Conservation (phyloP, 2,797 vertebrate genomes). For the Megalops cyprinoides region DNA sequence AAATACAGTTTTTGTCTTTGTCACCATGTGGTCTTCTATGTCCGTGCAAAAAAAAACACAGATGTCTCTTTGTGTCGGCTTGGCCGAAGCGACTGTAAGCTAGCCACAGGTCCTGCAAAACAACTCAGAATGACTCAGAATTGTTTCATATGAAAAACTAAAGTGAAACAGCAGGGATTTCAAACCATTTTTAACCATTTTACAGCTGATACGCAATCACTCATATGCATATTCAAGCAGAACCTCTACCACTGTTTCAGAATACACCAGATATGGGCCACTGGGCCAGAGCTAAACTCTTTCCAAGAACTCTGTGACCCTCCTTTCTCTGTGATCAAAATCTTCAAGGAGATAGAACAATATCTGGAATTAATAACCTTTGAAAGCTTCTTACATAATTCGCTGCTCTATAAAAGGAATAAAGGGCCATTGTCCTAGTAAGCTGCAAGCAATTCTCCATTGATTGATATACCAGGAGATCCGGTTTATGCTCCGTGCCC, state of each 20-base stretch:
- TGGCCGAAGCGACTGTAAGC: not conserved
- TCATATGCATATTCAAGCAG: not conserved
- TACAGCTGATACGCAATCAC: not conserved
- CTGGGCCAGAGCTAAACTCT: slow-evolving; percentile 32
- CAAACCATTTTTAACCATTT: not conserved
- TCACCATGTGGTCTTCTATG: not conserved
- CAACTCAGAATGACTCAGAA: not conserved
- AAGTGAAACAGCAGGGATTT: not conserved
- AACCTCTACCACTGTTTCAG: not conserved
- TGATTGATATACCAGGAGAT: slow-evolving; percentile 17
- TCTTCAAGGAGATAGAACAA: slow-evolving; percentile 28
- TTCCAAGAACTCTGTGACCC: slow-evolving; percentile 12
- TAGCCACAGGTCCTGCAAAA: not conserved
- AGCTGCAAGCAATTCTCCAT: slow-evolving; percentile 12
- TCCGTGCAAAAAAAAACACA: not conserved
- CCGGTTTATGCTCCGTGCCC: slow-evolving; percentile 3
- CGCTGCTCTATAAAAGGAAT: slow-evolving; percentile 23
- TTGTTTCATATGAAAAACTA: not conserved
- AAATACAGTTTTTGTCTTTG: not conserved
- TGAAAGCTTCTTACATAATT: slow-evolving; percentile 34
- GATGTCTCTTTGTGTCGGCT: not conserved
- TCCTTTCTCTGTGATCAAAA: slow-evolving; percentile 23
- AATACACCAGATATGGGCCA: slow-evolving; percentile 32
- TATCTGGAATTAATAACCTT: slow-evolving; percentile 24
- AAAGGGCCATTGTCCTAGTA: not conserved